Evolutionary conservation across 2,888 invertebrate species (phyloP).

Genomic region (Acanthosoma haemorrhoidale): DNA sequence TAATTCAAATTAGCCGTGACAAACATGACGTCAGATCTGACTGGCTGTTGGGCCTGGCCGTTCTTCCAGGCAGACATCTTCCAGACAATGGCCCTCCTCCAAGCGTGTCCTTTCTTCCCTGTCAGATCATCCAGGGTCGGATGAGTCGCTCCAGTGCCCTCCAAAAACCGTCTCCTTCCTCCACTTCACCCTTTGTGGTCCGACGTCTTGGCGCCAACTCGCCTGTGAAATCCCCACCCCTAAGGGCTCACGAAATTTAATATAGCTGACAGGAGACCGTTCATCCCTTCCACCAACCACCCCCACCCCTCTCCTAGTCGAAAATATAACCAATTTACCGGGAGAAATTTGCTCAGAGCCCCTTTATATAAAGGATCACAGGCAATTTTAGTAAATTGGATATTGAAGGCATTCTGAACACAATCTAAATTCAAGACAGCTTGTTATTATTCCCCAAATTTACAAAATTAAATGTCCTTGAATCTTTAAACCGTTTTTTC

Average conservation of each 20-base stretch:
- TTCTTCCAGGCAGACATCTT: background rate
- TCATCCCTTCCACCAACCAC: too few relatives aligned
- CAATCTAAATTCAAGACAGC: background rate
- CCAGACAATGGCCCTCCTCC: background rate
- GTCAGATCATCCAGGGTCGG: conserved; percentile 3
- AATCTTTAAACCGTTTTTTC: too few relatives aligned
- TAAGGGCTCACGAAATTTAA: background rate
- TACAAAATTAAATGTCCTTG: background rate
- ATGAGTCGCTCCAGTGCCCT: conserved; percentile 7
- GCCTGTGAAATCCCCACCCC: conserved; percentile 6
- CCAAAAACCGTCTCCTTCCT: background rate
- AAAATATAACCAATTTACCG: conserved; percentile 10
- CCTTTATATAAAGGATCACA: background rate
- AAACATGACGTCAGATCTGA: too few relatives aligned
- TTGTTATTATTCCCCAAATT: background rate
- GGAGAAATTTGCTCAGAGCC: background rate
- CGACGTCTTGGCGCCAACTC: conserved; percentile 2
- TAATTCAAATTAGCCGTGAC: too few relatives aligned
- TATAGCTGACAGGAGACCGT: background rate
- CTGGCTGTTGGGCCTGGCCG: background rate
- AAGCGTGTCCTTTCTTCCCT: background rate
- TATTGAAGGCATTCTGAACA: too few relatives aligned
- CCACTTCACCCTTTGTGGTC: conserved; percentile 4
- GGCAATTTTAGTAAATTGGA: background rate
- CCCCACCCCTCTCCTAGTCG: too few relatives aligned